These are phyloP conservation scores for Drosophila guanche DNA, from an alignment of 1,140 invertebrate genomes.

Conservation along the genomic window DNA sequence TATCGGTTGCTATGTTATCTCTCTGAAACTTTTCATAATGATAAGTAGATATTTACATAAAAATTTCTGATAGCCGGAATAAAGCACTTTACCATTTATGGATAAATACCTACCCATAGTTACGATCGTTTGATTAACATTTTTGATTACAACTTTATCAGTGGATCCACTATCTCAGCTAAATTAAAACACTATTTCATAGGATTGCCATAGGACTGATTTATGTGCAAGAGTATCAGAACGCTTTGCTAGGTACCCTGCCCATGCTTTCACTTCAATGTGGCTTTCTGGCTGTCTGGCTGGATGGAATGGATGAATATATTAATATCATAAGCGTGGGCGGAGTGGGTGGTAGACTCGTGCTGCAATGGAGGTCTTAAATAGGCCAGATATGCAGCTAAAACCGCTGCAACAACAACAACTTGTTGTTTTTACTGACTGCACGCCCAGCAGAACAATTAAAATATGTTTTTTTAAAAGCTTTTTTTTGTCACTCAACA, in stretches of 20 bases:
- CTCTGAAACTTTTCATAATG: no score
- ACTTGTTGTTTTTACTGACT: slow-evolving; percentile 38
- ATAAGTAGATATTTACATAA: no score
- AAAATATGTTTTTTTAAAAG: slow-evolving; percentile 42
- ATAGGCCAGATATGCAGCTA: slow-evolving; percentile 56
- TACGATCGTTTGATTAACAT: slow-evolving; percentile 33
- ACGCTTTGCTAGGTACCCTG: no score
- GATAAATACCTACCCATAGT: no score
- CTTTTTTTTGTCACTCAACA: slow-evolving; percentile 35
- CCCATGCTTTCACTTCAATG: background rate
- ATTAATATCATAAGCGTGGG: slow-evolving; percentile 43
- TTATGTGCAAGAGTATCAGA: no score
- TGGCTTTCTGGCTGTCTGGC: background rate
- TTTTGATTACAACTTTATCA: slow-evolving; percentile 11
- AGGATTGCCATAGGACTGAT: background rate
- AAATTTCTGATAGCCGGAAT: no score
- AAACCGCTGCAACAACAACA: slow-evolving; percentile 23
- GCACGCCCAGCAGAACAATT: slow-evolving; percentile 37
- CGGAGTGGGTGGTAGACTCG: background rate
- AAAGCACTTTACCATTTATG: no score
- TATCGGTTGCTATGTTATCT: no score
- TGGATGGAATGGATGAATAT: slow-evolving; percentile 17
- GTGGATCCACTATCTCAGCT: no score
- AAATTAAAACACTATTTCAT: no score
- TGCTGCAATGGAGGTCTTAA: slow-evolving; percentile 33